Percentiles rank a stretch among this genome's conserved stretches.
These are phyloP conservation scores for Entomyzon cyanotis DNA, from an alignment of 2,113 vertebrate species.

Conservation along the genomic window DNA sequence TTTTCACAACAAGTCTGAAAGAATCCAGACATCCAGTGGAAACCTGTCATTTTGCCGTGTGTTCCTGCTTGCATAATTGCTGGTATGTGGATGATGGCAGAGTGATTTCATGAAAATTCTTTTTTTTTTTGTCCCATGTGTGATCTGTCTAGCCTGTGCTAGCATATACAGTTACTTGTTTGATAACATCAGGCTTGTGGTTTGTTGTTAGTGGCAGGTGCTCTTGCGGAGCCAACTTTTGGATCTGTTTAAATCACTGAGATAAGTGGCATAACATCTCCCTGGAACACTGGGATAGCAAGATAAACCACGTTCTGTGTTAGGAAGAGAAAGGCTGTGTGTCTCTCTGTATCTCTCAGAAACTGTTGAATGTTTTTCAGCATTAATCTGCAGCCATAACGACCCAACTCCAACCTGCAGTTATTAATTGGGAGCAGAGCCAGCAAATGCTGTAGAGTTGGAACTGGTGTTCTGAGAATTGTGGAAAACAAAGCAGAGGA, in stretches of 20 bases:
- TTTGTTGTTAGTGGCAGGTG: constrained; percentile 1
- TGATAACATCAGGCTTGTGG: constrained; percentile 30
- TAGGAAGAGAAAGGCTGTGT: neutral
- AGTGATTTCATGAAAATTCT: neutral
- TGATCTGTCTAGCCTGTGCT: neutral
- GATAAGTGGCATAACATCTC: constrained; percentile 4
- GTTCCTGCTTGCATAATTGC: neutral
- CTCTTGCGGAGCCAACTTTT: neutral
- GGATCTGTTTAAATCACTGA: constrained; percentile 20
- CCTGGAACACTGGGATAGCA: neutral
- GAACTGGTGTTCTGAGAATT: neutral
- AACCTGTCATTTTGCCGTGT: neutral
- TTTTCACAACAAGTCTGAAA: neutral
- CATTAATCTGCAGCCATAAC: constrained; percentile 52
- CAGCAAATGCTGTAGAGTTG: neutral
- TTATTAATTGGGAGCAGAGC: constrained; percentile 37
- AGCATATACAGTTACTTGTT: neutral
- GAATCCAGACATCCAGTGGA: neutral
- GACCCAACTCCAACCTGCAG: constrained; percentile 13
- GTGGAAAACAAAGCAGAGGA: neutral
- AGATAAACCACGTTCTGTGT: neutral
- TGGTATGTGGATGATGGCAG: neutral
- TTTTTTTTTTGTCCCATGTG: neutral
- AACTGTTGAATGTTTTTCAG: constrained; percentile 39
- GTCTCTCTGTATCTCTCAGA: neutral